Evolutionary conservation across 2,113 vertebrate species (phyloP).

Genomic region (Anser cygnoides): DNA sequence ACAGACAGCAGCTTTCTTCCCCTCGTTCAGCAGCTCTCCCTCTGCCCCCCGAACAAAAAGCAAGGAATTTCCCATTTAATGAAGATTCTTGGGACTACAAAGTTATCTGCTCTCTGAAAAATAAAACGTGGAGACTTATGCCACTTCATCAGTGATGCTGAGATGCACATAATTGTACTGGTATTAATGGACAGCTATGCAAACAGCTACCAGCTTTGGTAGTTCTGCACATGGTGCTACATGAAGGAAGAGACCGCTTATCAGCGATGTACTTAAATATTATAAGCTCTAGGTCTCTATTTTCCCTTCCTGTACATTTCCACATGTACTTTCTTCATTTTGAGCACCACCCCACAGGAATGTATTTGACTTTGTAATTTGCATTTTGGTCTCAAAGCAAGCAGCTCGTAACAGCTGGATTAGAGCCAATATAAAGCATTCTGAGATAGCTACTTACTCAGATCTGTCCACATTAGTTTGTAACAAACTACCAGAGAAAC

Average conservation of each 20-base stretch:
- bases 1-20: not conserved
- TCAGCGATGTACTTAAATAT: not conserved
- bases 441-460: not conserved
- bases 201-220: not conserved
- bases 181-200: not conserved
- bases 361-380: not conserved
- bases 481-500: not conserved
- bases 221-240: not conserved
- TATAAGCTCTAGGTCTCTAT: not conserved
- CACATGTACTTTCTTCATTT: not conserved
- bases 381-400: not conserved
- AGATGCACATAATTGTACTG: not conserved
- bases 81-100: not conserved
- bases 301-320: not conserved
- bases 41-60: not conserved
- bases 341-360: not conserved
- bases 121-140: not conserved
- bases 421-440: not conserved
- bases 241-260: not conserved
- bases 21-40: not conserved
- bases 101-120: not conserved
- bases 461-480: not conserved
- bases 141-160: not conserved
- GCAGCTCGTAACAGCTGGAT: not conserved
- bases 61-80: not conserved